Evolutionary conservation across 2,113 vertebrate genomes (phyloP).

Genomic region (Apeltes quadracus): DNA sequence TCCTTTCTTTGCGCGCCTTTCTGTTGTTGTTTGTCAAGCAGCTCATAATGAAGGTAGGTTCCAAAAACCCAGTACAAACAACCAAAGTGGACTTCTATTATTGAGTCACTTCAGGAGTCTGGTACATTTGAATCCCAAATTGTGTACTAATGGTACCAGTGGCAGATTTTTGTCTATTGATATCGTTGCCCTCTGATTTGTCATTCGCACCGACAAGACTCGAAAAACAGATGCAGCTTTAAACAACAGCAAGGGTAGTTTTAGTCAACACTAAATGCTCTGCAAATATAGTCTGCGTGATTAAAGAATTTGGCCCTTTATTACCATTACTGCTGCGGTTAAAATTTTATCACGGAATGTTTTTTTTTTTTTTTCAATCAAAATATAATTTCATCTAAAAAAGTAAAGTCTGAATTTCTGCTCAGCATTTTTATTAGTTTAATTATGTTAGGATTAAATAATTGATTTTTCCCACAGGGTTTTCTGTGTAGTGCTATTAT

Average conservation of each 20-base stretch:
- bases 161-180: neutral
- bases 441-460: neutral
- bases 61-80: no score
- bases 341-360: neutral
- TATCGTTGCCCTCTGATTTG: neutral
- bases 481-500: neutral
- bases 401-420: neutral
- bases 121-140: neutral
- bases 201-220: neutral
- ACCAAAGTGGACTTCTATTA: neutral
- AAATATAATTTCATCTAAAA: neutral
- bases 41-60: slow-evolving; percentile 93
- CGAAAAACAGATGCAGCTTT: neutral
- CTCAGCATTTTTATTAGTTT: neutral
- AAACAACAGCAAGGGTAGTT: slow-evolving; percentile 5
- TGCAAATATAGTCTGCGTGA: neutral
- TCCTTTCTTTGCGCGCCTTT: slow-evolving; percentile 90
- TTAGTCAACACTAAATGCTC: neutral
- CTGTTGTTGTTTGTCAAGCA: slow-evolving; percentile 96
- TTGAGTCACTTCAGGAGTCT: neutral
- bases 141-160: neutral
- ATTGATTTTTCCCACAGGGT: neutral
- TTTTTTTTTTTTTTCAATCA: neutral
- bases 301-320: neutral
- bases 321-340: neutral